Evolutionary conservation across 2,113 vertebrate species (phyloP).

Genomic region (Tilapia sparmanii): DNA sequence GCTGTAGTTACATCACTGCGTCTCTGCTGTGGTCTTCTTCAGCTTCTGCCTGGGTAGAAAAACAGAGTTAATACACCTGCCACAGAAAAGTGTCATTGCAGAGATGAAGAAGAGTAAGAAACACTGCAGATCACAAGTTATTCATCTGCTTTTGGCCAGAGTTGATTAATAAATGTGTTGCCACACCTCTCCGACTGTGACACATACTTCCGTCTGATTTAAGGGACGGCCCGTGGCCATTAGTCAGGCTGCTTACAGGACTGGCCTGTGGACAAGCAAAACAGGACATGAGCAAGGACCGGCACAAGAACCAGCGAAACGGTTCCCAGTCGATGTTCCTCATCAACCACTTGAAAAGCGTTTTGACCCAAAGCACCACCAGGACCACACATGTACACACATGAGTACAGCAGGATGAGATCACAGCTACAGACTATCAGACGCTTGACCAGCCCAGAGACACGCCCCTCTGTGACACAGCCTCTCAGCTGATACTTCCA

Average conservation of each 20-base stretch:
- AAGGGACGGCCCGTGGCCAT: not conserved
- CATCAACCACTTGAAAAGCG: not conserved
- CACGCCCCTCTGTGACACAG: conserved; percentile 5
- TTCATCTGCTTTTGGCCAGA: not conserved
- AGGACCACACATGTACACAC: not conserved
- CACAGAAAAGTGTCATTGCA: not conserved
- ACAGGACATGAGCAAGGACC: not conserved
- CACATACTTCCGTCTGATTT: not conserved
- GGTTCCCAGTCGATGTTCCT: not conserved
- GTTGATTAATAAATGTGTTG: not conserved
- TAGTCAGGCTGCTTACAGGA: not conserved
- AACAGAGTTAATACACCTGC: not conserved
- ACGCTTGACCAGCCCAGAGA: not conserved
- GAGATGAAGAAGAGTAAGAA: rapidly evolving
- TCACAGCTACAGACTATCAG: not conserved
- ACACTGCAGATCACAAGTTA: not conserved
- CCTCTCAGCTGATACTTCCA: conserved; percentile 1
- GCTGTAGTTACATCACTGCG: not conserved
- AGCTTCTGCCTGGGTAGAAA: not conserved
- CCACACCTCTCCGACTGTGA: not conserved
- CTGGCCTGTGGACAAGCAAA: not conserved
- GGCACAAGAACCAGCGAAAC: not conserved
- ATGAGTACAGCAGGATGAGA: not conserved
- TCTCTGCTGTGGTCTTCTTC: not conserved
- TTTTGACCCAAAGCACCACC: not conserved